phyloP scores from a whole-genome alignment of 2,113 vertebrate genomes.

The Callipepla squamata region DNA sequence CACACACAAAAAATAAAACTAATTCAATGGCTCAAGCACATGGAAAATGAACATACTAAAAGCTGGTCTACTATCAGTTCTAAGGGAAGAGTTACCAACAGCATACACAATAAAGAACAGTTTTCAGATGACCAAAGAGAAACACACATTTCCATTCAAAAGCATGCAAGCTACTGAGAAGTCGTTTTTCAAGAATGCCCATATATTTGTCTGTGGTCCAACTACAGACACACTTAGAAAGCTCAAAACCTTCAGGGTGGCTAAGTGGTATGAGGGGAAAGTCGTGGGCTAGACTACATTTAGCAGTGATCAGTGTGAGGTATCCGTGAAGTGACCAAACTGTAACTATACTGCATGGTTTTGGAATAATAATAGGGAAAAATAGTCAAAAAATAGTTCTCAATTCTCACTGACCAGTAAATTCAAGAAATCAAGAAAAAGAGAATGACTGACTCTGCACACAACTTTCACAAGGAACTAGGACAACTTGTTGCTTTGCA shows the following conservation, averaged over 20 bases:
- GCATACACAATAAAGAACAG: background rate
- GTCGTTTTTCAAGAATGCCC: background rate
- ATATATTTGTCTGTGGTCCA: background rate
- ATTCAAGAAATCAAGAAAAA: background rate
- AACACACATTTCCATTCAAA: background rate
- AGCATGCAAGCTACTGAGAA: background rate
- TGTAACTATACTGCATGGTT: background rate
- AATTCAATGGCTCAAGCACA: background rate
- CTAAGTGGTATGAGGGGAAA: background rate
- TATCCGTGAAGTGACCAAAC: fast-evolving
- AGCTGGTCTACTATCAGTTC: background rate
- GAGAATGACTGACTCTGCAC: background rate
- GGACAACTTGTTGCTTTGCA: background rate
- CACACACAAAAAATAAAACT: background rate
- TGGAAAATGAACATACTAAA: background rate
- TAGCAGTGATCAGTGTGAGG: background rate
- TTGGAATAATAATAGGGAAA: background rate
- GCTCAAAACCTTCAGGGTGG: background rate
- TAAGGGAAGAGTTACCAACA: background rate
- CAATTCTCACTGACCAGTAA: background rate
- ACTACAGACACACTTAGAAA: background rate
- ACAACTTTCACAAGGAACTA: background rate
- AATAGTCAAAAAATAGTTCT: background rate
- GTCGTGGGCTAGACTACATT: background rate
- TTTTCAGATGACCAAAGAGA: background rate